Evolutionary conservation across 2,113 vertebrate genomes (phyloP).

Genomic region (Catharus bicknelli): DNA sequence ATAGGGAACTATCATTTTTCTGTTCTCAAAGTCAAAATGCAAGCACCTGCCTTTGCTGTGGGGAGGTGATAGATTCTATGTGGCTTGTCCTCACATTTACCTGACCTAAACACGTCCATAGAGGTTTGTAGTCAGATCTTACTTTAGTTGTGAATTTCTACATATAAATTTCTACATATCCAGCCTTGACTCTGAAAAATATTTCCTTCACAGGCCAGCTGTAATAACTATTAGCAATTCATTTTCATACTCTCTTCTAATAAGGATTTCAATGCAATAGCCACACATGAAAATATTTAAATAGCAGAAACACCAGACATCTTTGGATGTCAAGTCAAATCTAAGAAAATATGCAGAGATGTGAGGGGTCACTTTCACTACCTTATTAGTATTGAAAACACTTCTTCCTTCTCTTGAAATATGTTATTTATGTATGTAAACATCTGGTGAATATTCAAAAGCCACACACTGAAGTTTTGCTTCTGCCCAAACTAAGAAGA

Average conservation of each 20-base stretch:
- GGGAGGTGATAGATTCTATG: neutral
- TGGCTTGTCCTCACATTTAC: neutral
- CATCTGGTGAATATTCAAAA: neutral
- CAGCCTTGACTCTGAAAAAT: neutral
- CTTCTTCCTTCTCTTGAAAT: neutral
- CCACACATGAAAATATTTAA: neutral
- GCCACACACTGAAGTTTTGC: neutral
- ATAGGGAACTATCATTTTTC: neutral
- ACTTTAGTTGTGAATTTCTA: neutral
- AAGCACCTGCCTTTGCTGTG: neutral
- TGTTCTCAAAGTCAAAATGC: neutral
- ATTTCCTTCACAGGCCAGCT: neutral
- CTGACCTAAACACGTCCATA: neutral
- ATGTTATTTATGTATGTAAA: neutral
- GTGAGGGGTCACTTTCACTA: neutral
- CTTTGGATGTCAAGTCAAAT: neutral
- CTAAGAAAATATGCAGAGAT: neutral
- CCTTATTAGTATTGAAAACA: neutral
- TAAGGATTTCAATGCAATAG: neutral
- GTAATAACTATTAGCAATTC: neutral
- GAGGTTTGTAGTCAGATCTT: neutral
- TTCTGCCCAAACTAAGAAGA: neutral
- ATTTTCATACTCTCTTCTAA: neutral
- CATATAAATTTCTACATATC: neutral
- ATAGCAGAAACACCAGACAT: neutral